Conservation (phyloP, 2,113 vertebrate genomes). For the Peucedramus taeniatus region DNA sequence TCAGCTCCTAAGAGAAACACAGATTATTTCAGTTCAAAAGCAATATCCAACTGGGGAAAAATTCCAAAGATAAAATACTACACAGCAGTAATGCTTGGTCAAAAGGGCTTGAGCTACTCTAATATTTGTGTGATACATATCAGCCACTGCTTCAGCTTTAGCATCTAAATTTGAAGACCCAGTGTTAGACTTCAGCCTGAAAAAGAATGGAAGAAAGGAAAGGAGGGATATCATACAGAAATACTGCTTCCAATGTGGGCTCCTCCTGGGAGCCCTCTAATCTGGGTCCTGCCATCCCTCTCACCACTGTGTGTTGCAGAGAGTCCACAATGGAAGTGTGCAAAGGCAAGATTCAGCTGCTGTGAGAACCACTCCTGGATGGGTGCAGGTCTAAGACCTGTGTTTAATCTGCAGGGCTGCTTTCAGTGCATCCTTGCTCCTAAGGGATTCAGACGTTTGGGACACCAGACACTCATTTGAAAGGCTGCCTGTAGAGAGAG, state of each 20-base stretch:
- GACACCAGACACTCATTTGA: not conserved
- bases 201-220: not conserved
- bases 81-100: not conserved
- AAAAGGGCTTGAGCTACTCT: not conserved
- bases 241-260: not conserved
- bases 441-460: not conserved
- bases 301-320: not conserved
- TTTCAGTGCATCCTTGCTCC: not conserved
- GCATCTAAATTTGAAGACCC: not conserved
- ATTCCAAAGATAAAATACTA: not conserved
- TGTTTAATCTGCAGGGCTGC: not conserved
- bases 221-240: not conserved
- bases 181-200: not conserved
- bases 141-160: not conserved
- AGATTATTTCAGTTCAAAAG: slow-evolving; percentile 5
- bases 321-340: not conserved
- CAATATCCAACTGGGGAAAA: not conserved
- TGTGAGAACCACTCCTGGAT: not conserved
- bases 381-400: not conserved
- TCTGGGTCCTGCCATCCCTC: not conserved
- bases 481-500: not conserved
- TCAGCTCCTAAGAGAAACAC: not conserved
- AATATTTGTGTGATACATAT: not conserved
- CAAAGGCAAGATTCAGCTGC: not conserved
- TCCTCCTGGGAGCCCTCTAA: not conserved